These are phyloP conservation scores for Cephalotes varians DNA, from an alignment of 2,888 invertebrate genomes.

Conservation along the genomic window DNA sequence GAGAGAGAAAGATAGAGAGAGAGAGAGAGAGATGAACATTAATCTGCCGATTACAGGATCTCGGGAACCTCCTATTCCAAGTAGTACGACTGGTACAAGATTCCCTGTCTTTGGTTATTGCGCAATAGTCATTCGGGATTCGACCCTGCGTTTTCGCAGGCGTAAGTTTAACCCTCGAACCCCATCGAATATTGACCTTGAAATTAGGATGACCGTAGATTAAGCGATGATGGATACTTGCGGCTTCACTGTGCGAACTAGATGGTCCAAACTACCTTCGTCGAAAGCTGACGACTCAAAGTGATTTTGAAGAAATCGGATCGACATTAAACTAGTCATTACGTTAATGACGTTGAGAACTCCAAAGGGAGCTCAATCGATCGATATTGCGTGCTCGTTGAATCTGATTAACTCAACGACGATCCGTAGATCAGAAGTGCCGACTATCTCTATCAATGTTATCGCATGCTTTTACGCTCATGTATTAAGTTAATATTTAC, in stretches of 20 bases:
- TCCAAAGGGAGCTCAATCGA: constrained; percentile 28
- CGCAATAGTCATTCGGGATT: constrained; percentile 78
- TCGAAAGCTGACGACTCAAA: neutral
- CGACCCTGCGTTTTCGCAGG: constrained; percentile 54
- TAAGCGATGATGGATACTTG: constrained; percentile 18
- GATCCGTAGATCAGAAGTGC: constrained; percentile 44
- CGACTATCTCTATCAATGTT: constrained; percentile 11
- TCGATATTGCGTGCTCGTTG: constrained; percentile 4
- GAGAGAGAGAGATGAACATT: constrained; percentile 80
- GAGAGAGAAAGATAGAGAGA: constrained; percentile 7
- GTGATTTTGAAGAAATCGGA: neutral
- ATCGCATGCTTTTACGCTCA: too few relatives aligned
- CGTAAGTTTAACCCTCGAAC: constrained; percentile 29
- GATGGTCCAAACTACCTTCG: neutral
- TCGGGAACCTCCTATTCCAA: constrained; percentile 84
- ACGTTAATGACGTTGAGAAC: neutral
- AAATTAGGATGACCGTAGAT: constrained; percentile 33
- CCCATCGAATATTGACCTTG: constrained; percentile 28
- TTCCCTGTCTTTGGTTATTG: constrained; percentile 81
- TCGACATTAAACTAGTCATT: neutral
- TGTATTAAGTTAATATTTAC: constrained; percentile 16
- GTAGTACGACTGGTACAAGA: constrained; percentile 81
- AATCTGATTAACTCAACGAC: constrained; percentile 43
- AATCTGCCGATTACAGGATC: constrained; percentile 85
- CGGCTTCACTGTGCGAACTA: neutral